phyloP scores from a whole-genome alignment of 2,113 vertebrate species.

The Phycodurus eques region DNA sequence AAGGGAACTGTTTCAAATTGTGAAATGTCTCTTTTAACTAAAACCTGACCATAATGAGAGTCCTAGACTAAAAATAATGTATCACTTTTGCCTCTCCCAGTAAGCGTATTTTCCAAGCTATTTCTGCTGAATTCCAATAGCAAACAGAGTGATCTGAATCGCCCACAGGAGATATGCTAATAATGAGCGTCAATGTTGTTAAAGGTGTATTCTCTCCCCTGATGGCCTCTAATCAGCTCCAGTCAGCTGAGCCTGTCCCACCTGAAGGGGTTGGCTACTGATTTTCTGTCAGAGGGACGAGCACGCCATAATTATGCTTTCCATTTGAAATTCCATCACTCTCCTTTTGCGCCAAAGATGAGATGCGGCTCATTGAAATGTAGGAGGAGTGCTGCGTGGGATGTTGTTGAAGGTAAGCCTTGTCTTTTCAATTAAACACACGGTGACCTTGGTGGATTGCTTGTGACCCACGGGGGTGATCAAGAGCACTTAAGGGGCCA shows the following conservation, averaged over 20 bases:
- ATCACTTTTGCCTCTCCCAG: background rate
- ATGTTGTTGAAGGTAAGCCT: constrained; percentile 61
- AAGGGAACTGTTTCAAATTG: background rate
- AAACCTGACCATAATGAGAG: background rate
- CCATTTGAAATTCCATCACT: constrained; percentile 73
- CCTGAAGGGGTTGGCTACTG: constrained; percentile 67
- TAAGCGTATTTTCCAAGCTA: constrained; percentile 19
- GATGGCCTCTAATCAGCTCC: constrained; percentile 70
- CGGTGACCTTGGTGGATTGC: constrained; percentile 67
- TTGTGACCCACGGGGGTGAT: constrained; percentile 69
- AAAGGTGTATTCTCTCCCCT: constrained; percentile 63
- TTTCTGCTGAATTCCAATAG: constrained; percentile 43
- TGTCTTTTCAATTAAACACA: constrained; percentile 75
- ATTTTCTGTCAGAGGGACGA: constrained; percentile 73
- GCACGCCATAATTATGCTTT: constrained; percentile 69
- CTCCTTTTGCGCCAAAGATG: constrained; percentile 57
- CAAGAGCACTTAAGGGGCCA: constrained; percentile 63
- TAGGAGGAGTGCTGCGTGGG: constrained; percentile 54
- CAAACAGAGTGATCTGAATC: constrained; percentile 29
- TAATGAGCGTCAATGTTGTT: constrained; percentile 54
- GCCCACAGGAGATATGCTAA: constrained; percentile 47
- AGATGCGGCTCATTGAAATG: constrained; percentile 73
- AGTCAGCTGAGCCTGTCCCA: constrained; percentile 59
- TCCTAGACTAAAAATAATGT: background rate
- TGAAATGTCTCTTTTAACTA: background rate